phyloP scores from a whole-genome alignment of 2,797 vertebrate species.

The Neopelma chrysocephalum region DNA sequence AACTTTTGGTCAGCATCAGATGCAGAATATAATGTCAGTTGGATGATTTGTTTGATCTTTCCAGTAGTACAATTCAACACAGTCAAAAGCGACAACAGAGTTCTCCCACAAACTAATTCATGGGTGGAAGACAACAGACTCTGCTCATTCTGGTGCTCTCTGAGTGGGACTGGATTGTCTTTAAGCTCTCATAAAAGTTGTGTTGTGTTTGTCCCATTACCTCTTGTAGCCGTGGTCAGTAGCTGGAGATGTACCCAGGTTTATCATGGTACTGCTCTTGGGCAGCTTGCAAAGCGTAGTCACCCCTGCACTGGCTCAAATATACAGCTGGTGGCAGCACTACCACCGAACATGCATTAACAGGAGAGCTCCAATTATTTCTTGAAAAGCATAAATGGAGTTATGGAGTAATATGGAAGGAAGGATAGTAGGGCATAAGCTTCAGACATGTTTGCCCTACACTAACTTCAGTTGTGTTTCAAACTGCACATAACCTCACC shows the following conservation, averaged over 20 bases:
- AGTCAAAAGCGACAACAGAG: not conserved
- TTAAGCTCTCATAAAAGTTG: not conserved
- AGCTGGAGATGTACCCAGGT: not conserved
- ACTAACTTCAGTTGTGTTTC: not conserved
- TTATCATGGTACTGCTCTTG: not conserved
- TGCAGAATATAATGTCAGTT: not conserved
- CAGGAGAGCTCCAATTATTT: not conserved
- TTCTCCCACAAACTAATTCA: not conserved
- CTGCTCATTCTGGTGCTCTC: not conserved
- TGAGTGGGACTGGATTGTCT: not conserved
- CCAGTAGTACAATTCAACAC: not conserved
- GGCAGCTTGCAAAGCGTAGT: not conserved
- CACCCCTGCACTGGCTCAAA: not conserved
- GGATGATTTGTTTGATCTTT: not conserved
- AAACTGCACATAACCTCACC: not conserved
- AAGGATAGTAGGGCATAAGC: not conserved
- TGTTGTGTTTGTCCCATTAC: not conserved
- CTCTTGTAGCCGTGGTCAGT: not conserved
- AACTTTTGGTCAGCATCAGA: not conserved
- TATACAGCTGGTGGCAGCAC: slow-evolving; percentile 22
- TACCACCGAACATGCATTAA: not conserved
- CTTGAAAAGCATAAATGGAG: not conserved
- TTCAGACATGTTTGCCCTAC: not conserved
- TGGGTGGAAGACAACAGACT: not conserved
- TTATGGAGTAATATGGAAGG: not conserved